A percentile compares a stretch with the other conserved stretches of the same genome.
phyloP scores from a whole-genome alignment of 2,113 vertebrate species.

The Triplophysa rosa region DNA sequence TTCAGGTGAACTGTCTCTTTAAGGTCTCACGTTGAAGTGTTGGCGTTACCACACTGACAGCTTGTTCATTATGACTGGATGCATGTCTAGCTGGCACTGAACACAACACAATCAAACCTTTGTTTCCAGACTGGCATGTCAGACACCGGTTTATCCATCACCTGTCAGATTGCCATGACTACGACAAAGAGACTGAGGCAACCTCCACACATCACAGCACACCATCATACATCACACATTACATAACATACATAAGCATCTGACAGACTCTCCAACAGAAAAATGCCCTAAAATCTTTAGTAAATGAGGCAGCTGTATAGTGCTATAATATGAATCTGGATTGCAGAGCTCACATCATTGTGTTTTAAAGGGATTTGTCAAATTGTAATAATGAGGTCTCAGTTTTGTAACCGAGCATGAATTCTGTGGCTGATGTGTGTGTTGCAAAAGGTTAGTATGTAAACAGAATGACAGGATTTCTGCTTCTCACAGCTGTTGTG shows the following conservation, averaged over 20 bases:
- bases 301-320: too few species aligned
- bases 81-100: conserved; percentile 43
- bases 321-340: too few species aligned
- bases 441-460: background rate
- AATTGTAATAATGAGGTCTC: too few species aligned
- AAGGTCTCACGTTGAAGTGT: conserved; percentile 31
- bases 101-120: conserved; percentile 39
- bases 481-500: background rate
- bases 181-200: background rate
- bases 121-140: conserved; percentile 38
- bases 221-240: background rate
- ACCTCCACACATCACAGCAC: background rate
- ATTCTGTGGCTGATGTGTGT: background rate
- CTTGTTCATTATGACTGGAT: conserved; percentile 49
- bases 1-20: too few species aligned
- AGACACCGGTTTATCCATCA: conserved; percentile 43
- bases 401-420: too few species aligned
- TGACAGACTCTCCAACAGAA: background rate
- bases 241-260: background rate
- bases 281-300: too few species aligned
- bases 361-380: too few species aligned
- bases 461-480: background rate
- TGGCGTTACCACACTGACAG: conserved; percentile 44
- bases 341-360: too few species aligned
- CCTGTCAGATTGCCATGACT: conserved; percentile 47